Percentiles rank a stretch among this genome's conserved stretches.
These are phyloP conservation scores for Harpegnathos saltator DNA, from an alignment of 1,140 invertebrate species.

Conservation along the genomic window DNA sequence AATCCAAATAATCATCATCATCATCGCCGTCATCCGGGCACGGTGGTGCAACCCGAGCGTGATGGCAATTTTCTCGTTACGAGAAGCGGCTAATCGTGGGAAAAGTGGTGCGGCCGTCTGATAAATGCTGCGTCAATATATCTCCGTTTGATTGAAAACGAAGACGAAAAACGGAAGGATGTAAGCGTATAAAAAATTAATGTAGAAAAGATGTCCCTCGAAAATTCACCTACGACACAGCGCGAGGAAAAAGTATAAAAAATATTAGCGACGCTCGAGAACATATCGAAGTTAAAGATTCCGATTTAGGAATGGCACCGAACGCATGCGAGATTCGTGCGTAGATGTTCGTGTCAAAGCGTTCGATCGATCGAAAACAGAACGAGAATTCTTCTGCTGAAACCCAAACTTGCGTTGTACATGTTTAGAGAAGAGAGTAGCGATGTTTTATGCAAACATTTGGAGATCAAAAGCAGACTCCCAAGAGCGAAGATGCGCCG, in stretches of 20 bases:
- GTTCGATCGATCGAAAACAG: too few relatives aligned
- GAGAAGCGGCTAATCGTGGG: neutral
- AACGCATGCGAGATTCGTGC: too few relatives aligned
- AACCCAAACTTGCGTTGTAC: too few relatives aligned
- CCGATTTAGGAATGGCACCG: too few relatives aligned
- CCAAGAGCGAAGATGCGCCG: neutral
- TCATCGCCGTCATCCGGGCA: neutral
- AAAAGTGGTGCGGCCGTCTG: neutral
- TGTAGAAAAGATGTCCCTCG: neutral
- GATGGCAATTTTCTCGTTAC: conserved; percentile 26
- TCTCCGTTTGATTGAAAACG: neutral
- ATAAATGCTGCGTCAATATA: neutral
- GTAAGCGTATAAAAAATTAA: too few relatives aligned
- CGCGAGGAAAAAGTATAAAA: neutral
- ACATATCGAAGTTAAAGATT: too few relatives aligned
- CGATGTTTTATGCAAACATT: too few relatives aligned
- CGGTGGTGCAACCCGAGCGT: neutral
- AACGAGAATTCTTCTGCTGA: too few relatives aligned
- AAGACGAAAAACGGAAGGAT: too few relatives aligned
- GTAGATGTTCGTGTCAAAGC: too few relatives aligned
- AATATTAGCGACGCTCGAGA: too few relatives aligned
- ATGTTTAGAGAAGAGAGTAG: too few relatives aligned
- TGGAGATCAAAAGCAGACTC: neutral
- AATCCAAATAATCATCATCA: conserved; percentile 47
- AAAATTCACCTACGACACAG: neutral